A percentile compares a stretch with the other conserved stretches of the same genome.
Conservation (phyloP, 2,797 vertebrate genomes). For the Australoheros facetus region DNA sequence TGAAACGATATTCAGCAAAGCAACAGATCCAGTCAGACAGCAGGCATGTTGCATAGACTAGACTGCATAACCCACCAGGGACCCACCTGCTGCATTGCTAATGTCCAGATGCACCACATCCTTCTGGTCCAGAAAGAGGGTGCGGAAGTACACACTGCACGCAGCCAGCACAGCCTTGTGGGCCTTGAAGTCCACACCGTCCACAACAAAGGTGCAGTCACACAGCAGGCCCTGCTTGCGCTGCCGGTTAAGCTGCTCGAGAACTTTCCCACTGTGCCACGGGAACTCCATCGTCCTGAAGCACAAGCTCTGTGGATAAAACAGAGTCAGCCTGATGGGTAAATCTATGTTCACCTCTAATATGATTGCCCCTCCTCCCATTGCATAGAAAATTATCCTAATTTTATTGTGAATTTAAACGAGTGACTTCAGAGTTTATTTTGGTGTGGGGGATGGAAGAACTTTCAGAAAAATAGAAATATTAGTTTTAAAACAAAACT, state of each 20-base stretch:
- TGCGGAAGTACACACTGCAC: conserved; percentile 96
- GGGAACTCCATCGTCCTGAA: conserved; percentile 92
- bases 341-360: not conserved
- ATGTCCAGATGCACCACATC: conserved; percentile 98
- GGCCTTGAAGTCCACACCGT: conserved; percentile 95
- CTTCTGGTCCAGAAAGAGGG: conserved; percentile 96
- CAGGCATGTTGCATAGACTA: not conserved
- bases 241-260: conserved; percentile 95
- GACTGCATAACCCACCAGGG: not conserved
- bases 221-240: conserved; percentile 92
- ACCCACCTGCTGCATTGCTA: conserved; percentile 93
- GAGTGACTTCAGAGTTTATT: not conserved
- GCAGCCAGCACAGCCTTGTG: conserved; percentile 95
- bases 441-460: not conserved
- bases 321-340: not conserved
- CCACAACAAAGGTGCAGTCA: conserved; percentile 97
- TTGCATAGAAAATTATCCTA: not conserved
- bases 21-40: not conserved
- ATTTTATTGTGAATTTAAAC: not conserved
- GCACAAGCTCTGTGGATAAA: conserved; percentile 5
- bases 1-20: conserved; percentile 63
- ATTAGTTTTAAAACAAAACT: not conserved
- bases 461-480: not conserved
- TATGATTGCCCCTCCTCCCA: not conserved
- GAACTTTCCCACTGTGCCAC: conserved; percentile 92